Evolutionary conservation across 2,888 invertebrate species (phyloP), one percentile per base, ranked within the genome.

Genomic region (Pardosa pseudoannulata): DNA sequence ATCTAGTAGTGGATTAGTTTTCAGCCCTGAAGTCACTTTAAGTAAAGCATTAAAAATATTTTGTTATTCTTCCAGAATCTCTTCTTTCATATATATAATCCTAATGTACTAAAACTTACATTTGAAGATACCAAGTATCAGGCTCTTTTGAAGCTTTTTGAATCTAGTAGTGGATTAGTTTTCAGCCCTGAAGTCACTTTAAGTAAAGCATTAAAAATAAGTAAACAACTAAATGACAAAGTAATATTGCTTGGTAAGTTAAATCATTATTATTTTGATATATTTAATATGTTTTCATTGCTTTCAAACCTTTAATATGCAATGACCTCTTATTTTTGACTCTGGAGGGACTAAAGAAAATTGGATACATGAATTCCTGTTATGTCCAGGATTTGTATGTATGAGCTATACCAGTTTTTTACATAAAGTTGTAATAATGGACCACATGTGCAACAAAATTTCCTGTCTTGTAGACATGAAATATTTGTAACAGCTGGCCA

Each of bases 1-100:
- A 46, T 74, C 78, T 28, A 73, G 65, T 11, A 79, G 62, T 32
- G 81, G 76, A 11, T 23, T 87, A 6, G 64, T 82, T 13, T 87
- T 87, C 29, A 23, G 78, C 9, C 36, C 64, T n/a, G 70, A 78
- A 31, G 19, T 64, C 23, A 7, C 36, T 31, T 27, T 75, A 36
- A 46, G 23, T 62, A 74, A 82, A 64, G 64, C 67, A 1, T 46
- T 87, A 16, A 67, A 73, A 28, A 0, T 82, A n/a, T 11, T n/a
- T n/a, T n/a, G n/a, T n/a, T 7, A 28, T 62, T n/a, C 29, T 70
- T 68, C 1, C 31, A 82, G 78, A 41, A 87, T 41, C 31, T 87
- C 19, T 65, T 36, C 23, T 73, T 82, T 32, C 71, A 78, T 11
- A 28, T 70, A 3, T 79, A 74, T 28, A 68, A 28, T 19, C 19